Percentiles rank a stretch among this genome's conserved stretches.
Conservation (phyloP, 2,797 vertebrate species). For the Eremophila alpestris region DNA sequence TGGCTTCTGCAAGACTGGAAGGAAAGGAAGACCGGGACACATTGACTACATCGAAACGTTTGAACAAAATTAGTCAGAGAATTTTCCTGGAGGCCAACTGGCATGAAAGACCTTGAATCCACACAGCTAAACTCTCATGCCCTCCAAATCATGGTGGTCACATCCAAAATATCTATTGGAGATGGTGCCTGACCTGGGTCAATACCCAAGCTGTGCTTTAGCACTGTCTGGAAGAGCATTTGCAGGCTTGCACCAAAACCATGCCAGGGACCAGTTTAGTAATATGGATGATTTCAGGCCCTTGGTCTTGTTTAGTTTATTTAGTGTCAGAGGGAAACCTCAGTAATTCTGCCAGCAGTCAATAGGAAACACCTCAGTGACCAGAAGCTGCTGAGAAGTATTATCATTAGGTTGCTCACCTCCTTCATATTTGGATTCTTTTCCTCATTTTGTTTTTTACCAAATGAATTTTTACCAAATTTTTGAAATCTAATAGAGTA, state of each 20-base stretch:
- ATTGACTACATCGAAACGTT: neutral
- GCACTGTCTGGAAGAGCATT: neutral
- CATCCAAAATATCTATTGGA: neutral
- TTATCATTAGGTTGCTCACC: neutral
- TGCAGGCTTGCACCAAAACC: neutral
- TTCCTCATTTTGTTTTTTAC: neutral
- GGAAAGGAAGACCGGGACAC: neutral
- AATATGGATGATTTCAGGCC: neutral
- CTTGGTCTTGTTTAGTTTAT: neutral
- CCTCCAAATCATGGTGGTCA: neutral
- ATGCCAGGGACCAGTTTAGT: neutral
- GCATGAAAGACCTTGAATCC: neutral
- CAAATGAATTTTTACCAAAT: neutral
- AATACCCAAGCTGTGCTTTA: neutral
- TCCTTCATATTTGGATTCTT: neutral
- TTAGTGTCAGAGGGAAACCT: neutral
- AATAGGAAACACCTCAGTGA: neutral
- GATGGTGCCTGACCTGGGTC: neutral
- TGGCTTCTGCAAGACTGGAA: neutral
- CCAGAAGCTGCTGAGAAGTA: neutral
- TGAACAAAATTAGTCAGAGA: neutral
- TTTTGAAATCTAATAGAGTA: neutral
- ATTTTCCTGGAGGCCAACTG: neutral
- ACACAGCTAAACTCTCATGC: neutral
- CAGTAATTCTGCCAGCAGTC: neutral